Percentiles rank a stretch among this genome's conserved stretches.
Conservation (phyloP, 2,113 vertebrate species). For the Rhadina sibilatrix region DNA sequence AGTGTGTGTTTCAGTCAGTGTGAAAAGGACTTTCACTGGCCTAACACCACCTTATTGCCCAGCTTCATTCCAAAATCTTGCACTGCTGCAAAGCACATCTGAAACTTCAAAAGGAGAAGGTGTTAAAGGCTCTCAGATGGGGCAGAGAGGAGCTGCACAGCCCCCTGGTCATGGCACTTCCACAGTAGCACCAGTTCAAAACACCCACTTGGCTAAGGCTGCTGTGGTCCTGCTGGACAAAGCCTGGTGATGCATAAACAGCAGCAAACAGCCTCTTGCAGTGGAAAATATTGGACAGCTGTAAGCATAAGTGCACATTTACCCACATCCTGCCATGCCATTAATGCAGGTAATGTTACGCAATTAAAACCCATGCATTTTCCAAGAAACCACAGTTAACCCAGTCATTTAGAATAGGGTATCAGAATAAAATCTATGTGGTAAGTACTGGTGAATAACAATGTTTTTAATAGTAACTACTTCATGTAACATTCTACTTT, state of each 20-base stretch:
- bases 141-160: neutral
- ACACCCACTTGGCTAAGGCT: neutral
- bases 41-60: neutral
- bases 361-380: slow-evolving; percentile 4
- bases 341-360: neutral
- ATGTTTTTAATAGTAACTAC: neutral
- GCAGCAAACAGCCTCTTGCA: neutral
- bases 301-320: neutral
- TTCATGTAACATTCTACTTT: neutral
- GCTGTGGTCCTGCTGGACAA: neutral
- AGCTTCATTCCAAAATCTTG: neutral
- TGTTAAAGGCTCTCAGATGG: neutral
- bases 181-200: neutral
- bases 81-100: neutral
- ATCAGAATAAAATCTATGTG: neutral
- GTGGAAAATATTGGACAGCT: neutral
- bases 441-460: neutral
- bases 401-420: neutral
- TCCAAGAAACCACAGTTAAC: slow-evolving; percentile 9
- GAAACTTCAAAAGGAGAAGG: neutral
- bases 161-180: neutral
- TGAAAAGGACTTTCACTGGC: neutral
- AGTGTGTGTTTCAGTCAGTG: neutral
- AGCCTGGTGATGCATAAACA: neutral
- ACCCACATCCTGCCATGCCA: neutral